Percentiles rank a stretch among this genome's conserved stretches.
phyloP scores from a whole-genome alignment of 2,797 vertebrate species.

The Epinephelus awoara region DNA sequence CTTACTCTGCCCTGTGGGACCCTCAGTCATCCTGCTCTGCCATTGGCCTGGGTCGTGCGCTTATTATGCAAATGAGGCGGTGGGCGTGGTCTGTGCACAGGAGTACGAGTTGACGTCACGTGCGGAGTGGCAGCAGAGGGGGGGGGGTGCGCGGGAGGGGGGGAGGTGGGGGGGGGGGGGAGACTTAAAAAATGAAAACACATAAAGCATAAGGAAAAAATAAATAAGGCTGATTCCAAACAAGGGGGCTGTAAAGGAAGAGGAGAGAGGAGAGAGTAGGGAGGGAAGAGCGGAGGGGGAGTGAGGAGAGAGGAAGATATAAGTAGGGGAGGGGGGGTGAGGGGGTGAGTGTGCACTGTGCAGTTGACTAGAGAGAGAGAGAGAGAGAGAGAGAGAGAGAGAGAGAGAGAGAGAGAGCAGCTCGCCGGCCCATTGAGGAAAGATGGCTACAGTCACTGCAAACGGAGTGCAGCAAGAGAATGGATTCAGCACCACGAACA shows the following conservation, averaged over 20 bases:
- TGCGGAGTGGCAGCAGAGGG: slow-evolving; percentile 79
- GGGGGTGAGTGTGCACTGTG: slow-evolving; percentile 70
- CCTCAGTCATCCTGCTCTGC: slow-evolving; percentile 56
- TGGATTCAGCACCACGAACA: slow-evolving; percentile 94
- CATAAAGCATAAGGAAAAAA: slow-evolving; percentile 62
- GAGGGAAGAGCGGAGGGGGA: slow-evolving; percentile 57
- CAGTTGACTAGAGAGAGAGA: slow-evolving; percentile 68
- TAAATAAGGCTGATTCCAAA: slow-evolving; percentile 70
- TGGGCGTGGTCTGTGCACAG: slow-evolving; percentile 76
- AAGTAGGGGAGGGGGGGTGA: slow-evolving; percentile 38
- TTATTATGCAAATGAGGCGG: slow-evolving; percentile 86
- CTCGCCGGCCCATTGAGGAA: slow-evolving; percentile 88
- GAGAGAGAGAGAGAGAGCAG: slow-evolving; percentile 81
- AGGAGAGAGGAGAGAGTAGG: slow-evolving; percentile 35
- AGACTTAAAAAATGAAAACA: slow-evolving; percentile 65
- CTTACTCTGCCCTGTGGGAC: slow-evolving; percentile 77
- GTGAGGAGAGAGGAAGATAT: slow-evolving; percentile 63
- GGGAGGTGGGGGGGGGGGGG: slow-evolving; percentile 15
- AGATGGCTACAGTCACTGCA: slow-evolving; percentile 94
- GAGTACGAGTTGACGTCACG: slow-evolving; percentile 88
- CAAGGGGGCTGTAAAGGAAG: slow-evolving; percentile 47
- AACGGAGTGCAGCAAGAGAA: slow-evolving; percentile 93
- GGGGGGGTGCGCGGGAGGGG: slow-evolving; percentile 35
- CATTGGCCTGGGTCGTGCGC: slow-evolving; percentile 81
- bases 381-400: slow-evolving; percentile 62